A percentile compares a stretch with the other conserved stretches of the same genome.
Evolutionary conservation across 2,113 vertebrate species (phyloP).

Genomic region (Daboia siamensis): DNA sequence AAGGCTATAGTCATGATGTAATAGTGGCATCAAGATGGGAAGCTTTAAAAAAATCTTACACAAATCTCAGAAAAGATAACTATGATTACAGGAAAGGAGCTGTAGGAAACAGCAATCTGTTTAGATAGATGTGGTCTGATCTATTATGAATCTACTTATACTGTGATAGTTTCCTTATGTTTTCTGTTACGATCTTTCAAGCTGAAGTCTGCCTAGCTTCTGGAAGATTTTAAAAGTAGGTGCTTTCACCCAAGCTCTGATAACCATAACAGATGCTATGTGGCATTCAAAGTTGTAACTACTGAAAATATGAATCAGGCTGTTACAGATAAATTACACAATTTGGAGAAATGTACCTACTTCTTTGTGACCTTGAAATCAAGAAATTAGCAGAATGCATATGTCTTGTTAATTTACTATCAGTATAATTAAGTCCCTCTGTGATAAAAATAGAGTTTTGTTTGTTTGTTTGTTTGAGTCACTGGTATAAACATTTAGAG

Average conservation of each 20-base stretch:
- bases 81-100: not conserved
- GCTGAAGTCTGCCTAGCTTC: not conserved
- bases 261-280: not conserved
- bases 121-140: not conserved
- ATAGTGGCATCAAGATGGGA: not conserved
- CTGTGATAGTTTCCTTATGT: not conserved
- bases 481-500: not conserved
- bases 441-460: not conserved
- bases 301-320: not conserved
- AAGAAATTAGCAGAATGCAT: not conserved
- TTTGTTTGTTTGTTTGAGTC: not conserved
- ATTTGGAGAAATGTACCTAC: not conserved
- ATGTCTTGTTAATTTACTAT: not conserved
- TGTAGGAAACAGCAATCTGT: not conserved
- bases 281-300: not conserved
- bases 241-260: not conserved
- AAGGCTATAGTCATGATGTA: not conserved
- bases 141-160: not conserved
- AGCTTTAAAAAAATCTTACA: not conserved
- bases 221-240: not conserved
- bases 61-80: not conserved
- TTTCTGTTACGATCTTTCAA: not conserved
- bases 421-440: not conserved
- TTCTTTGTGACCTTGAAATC: not conserved
- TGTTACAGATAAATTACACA: not conserved